A percentile compares a stretch with the other conserved stretches of the same genome.
Conservation (phyloP, 64 coral and sea anemone species). For the Acropora tenuis region DNA sequence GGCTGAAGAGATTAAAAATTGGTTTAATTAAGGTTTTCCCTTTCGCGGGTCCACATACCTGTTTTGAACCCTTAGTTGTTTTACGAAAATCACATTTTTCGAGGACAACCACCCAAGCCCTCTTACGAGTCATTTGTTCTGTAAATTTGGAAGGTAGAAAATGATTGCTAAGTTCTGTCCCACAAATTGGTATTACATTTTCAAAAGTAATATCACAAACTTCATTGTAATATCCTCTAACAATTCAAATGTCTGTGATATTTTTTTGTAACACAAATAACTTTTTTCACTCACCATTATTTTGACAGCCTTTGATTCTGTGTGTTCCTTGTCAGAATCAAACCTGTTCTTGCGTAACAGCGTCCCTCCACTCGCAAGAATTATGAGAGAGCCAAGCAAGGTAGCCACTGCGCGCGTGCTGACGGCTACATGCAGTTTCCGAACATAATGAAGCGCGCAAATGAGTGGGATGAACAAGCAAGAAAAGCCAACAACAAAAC, state of each 20-base stretch:
- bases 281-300: constrained; percentile 29
- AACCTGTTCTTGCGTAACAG: constrained; percentile 25
- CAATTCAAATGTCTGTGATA: neutral
- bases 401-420: neutral
- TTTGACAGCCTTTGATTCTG: constrained; percentile 3
- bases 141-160: no score
- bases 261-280: neutral
- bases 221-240: no score
- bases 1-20: no score
- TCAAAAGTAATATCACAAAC: no score
- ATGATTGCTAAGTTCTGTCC: no score
- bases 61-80: no score
- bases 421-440: neutral
- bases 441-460: constrained; percentile 5
- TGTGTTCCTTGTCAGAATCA: neutral
- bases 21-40: no score
- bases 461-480: constrained; percentile 12
- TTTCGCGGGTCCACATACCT: no score
- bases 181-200: no score
- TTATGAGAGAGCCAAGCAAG: neutral
- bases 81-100: no score
- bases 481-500: neutral
- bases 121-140: no score
- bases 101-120: no score
- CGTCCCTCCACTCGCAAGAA: neutral